A percentile compares a stretch with the other conserved stretches of the same genome.
phyloP scores from a whole-genome alignment of 2,113 vertebrate species.

The Pardalotus punctatus region DNA sequence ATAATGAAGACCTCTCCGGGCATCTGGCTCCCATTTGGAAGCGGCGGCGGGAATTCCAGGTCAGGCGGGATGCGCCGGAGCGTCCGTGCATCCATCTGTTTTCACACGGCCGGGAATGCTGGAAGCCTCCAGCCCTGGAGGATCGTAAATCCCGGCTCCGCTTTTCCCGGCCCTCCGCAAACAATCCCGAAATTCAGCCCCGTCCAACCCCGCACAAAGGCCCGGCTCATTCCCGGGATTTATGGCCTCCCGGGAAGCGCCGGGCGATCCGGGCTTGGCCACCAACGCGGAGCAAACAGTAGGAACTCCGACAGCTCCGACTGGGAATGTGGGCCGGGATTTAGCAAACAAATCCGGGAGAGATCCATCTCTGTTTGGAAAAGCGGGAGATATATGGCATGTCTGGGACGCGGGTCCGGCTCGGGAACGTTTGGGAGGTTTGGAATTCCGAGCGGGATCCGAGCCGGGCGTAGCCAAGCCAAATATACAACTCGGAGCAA shows the following conservation, averaged over 20 bases:
- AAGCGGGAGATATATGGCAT: conserved; percentile 91
- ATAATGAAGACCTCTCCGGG: conserved; percentile 78
- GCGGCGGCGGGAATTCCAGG: conserved; percentile 82
- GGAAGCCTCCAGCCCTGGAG: conserved; percentile 96
- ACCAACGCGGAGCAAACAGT: conserved; percentile 99
- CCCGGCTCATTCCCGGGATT: conserved; percentile 94
- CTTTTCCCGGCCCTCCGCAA: conserved; percentile 98
- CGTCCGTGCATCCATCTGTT: conserved; percentile 98
- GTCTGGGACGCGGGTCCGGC: conserved; percentile 88
- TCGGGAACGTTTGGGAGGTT: conserved; percentile 84
- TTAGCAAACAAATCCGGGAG: conserved; percentile 94
- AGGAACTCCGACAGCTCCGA: conserved; percentile 93
- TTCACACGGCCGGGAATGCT: conserved; percentile 95
- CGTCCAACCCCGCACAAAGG: conserved; percentile 98
- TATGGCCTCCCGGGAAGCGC: conserved; percentile 94
- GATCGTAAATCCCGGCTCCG: conserved; percentile 92
- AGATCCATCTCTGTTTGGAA: conserved; percentile 98
- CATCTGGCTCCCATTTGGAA: conserved; percentile 98
- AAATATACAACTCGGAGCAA: conserved; percentile 88
- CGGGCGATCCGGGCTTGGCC: conserved; percentile 95
- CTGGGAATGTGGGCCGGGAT: conserved; percentile 96
- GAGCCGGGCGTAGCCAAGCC: background rate
- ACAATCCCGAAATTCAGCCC: conserved; percentile 96
- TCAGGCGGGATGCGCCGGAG: conserved; percentile 80
- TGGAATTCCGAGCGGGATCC: background rate